phyloP scores from a whole-genome alignment of 1,140 invertebrate genomes.

The Cyclina sinensis region DNA sequence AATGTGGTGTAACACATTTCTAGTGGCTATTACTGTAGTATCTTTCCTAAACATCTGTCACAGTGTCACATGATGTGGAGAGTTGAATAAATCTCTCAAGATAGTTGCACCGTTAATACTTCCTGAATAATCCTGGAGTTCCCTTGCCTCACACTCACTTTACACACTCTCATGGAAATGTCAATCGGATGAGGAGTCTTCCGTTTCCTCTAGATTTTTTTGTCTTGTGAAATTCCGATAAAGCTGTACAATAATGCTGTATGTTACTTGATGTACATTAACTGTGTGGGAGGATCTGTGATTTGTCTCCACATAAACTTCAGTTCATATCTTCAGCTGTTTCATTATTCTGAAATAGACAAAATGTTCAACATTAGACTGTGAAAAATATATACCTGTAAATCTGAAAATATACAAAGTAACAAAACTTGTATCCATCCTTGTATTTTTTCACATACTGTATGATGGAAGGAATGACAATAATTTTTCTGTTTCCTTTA shows the following conservation, averaged over 20 bases:
- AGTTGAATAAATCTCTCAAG: not conserved
- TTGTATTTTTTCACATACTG: too few relatives aligned
- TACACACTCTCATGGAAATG: not conserved
- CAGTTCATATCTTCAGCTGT: not conserved
- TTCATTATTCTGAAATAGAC: not conserved
- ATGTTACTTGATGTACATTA: not conserved
- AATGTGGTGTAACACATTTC: not conserved
- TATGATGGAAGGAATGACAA: too few relatives aligned
- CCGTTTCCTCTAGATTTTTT: not conserved
- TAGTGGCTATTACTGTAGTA: not conserved
- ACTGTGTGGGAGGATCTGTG: not conserved
- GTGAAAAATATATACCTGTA: not conserved
- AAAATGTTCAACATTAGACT: not conserved
- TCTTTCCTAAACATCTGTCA: not conserved
- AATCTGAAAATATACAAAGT: too few relatives aligned
- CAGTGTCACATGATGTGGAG: not conserved
- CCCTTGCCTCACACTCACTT: too few relatives aligned
- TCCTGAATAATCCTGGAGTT: not conserved
- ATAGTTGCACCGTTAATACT: not conserved
- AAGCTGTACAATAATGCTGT: too few relatives aligned
- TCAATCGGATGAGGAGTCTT: not conserved
- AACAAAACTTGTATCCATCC: too few relatives aligned
- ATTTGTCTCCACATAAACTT: not conserved
- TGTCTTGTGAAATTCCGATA: constrained; percentile 7
- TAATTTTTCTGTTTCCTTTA: too few relatives aligned